A percentile compares a stretch with the other conserved stretches of the same genome.
phyloP scores from a whole-genome alignment of 2,888 invertebrate genomes.

The Diplolepis rosae region DNA sequence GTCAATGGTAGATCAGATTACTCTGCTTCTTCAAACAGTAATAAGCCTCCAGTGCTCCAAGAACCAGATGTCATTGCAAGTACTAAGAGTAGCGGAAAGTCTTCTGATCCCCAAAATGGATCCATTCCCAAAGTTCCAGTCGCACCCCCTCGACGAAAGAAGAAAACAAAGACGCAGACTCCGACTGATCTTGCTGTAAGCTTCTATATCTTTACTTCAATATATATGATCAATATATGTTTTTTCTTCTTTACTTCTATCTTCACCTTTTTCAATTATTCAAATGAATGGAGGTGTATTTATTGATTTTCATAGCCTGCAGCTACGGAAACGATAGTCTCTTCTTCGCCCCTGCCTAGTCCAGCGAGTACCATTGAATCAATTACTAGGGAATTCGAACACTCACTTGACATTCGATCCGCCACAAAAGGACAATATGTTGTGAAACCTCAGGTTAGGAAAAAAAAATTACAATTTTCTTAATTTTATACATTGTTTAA shows the following conservation, averaged over 20 bases:
- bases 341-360: conserved; percentile 80
- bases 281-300: too few relatives aligned
- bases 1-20: conserved; percentile 60
- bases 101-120: conserved; percentile 60
- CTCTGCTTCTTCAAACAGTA: conserved; percentile 58
- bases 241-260: too few relatives aligned
- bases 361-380: conserved; percentile 88
- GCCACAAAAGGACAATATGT: conserved; percentile 80
- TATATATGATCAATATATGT: too few relatives aligned
- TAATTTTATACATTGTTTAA: background rate
- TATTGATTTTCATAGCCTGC: conserved; percentile 70
- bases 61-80: conserved; percentile 96
- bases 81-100: conserved; percentile 79
- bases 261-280: too few relatives aligned
- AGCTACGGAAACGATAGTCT: conserved; percentile 67
- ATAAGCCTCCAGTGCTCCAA: conserved; percentile 74
- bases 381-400: conserved; percentile 87
- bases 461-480: conserved; percentile 30
- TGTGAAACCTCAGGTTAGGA: conserved; percentile 78
- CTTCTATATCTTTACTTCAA: conserved; percentile 34
- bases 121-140: conserved; percentile 75
- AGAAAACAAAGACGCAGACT: conserved; percentile 77
- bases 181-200: conserved; percentile 71
- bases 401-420: conserved; percentile 82
- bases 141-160: conserved; percentile 88